A percentile compares a stretch with the other conserved stretches of the same genome.
Conservation (phyloP, 2,888 invertebrate species). For the Alloplasta piceator region DNA sequence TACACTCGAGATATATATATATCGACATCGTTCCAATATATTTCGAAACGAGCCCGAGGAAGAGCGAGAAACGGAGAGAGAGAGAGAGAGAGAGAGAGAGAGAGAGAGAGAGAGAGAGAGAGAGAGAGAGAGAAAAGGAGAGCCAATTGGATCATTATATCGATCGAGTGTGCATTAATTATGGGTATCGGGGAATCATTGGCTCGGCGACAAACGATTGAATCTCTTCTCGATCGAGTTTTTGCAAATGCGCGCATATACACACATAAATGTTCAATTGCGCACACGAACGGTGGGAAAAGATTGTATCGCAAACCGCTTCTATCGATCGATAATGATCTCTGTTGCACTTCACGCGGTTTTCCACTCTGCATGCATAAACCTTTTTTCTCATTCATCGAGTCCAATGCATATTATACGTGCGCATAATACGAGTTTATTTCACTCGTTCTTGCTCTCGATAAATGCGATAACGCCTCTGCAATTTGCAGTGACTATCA, state of each 20-base stretch:
- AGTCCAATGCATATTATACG: not conserved
- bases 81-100: conserved; percentile 5
- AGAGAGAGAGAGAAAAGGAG: conserved; percentile 3
- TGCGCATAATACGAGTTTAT: conserved; percentile 4
- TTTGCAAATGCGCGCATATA: conserved; percentile 14
- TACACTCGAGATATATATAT: conserved; percentile 34
- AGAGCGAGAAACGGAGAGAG: not conserved
- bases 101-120: conserved; percentile 1
- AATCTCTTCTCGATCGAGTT: conserved; percentile 54
- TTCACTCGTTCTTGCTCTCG: conserved; percentile 39
- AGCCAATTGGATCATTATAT: conserved; percentile 55
- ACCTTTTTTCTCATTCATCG: not conserved
- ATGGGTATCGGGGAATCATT: conserved; percentile 55
- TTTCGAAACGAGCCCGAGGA: conserved; percentile 13
- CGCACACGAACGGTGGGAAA: conserved; percentile 55
- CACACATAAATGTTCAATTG: conserved; percentile 26
- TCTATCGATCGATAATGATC: conserved; percentile 75
- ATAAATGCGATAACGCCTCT: conserved; percentile 53
- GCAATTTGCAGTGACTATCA: conserved; percentile 57
- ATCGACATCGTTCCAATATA: conserved; percentile 49
- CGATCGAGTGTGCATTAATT: conserved; percentile 63
- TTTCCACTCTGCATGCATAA: conserved; percentile 46
- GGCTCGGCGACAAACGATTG: conserved; percentile 62
- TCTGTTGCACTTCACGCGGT: conserved; percentile 70
- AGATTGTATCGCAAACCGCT: conserved; percentile 56